phyloP scores from a whole-genome alignment of 1,140 invertebrate genomes.

The Hydropsyche tenuis region DNA sequence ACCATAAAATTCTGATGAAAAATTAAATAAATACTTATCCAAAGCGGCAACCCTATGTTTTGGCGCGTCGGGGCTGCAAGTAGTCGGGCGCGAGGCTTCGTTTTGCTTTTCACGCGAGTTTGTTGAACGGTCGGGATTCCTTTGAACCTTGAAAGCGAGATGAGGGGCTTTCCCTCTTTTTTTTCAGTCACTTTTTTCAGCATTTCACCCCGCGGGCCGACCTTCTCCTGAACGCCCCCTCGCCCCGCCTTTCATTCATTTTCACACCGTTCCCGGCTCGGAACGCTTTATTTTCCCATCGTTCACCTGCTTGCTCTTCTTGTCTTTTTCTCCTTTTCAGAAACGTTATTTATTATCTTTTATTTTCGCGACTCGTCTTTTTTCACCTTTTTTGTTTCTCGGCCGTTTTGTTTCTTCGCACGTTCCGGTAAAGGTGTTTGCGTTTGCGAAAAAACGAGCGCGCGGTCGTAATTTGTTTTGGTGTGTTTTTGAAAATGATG shows the following conservation, averaged over 20 bases:
- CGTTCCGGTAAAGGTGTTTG: no score
- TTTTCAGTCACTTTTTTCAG: constrained; percentile 23
- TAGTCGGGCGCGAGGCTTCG: constrained; percentile 21
- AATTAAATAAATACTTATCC: not conserved
- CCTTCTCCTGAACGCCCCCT: not conserved
- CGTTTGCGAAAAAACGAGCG: no score
- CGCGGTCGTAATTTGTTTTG: no score
- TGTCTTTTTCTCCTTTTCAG: constrained; percentile 23
- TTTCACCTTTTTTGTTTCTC: no score
- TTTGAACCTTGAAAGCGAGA: constrained; percentile 40
- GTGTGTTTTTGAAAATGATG: no score
- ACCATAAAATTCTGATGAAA: no score
- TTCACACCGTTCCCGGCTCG: constrained; percentile 28
- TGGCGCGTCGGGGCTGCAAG: constrained; percentile 21
- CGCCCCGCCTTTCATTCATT: constrained; percentile 30
- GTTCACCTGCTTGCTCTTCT: constrained; percentile 30
- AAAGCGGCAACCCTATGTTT: constrained; percentile 14
- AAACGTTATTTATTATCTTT: not conserved
- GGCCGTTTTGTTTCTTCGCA: no score
- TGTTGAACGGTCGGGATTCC: constrained; percentile 39
- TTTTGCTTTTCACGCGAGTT: constrained; percentile 40
- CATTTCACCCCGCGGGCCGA: not conserved
- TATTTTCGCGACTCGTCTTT: no score
- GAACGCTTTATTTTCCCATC: constrained; percentile 31
- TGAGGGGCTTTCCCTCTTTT: constrained; percentile 32